A percentile compares a stretch with the other conserved stretches of the same genome.
Conservation (phyloP, 2,797 vertebrate genomes). For the Macrochelys suwanniensis region DNA sequence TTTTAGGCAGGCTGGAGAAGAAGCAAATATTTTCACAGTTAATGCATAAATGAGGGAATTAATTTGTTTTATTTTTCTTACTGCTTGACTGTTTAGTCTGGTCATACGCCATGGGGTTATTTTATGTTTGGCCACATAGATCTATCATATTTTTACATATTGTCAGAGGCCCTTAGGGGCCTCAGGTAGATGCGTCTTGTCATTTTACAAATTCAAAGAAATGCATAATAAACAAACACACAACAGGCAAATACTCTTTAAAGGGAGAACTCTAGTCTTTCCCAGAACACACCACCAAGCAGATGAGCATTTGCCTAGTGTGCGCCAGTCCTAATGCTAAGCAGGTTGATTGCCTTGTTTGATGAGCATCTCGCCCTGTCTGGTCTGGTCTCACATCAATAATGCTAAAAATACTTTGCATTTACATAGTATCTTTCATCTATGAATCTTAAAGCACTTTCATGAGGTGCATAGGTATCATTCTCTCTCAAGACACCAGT, state of each 20-base stretch:
- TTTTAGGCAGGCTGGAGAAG: not conserved
- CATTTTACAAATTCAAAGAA: not conserved
- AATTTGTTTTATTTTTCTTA: not conserved
- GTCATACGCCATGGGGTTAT: not conserved
- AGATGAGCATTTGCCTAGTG: rapidly evolving
- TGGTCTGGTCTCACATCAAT: not conserved
- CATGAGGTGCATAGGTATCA: not conserved
- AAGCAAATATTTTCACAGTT: not conserved
- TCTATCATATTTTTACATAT: not conserved
- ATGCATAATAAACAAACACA: not conserved
- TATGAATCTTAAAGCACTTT: not conserved
- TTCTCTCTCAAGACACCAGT: not conserved
- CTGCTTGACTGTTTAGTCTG: not conserved
- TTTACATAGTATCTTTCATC: not conserved
- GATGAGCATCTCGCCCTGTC: not conserved
- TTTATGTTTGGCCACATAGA: not conserved
- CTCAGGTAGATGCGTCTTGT: not conserved
- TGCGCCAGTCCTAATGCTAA: rapidly evolving
- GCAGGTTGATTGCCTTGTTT: not conserved
- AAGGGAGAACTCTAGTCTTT: not conserved
- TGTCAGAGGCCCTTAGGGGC: not conserved
- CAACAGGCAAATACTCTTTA: not conserved
- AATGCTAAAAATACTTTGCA: not conserved
- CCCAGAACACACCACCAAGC: not conserved
- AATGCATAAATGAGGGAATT: not conserved